Conservation (phyloP, 2,113 vertebrate species). For the Lasiurus cinereus region DNA sequence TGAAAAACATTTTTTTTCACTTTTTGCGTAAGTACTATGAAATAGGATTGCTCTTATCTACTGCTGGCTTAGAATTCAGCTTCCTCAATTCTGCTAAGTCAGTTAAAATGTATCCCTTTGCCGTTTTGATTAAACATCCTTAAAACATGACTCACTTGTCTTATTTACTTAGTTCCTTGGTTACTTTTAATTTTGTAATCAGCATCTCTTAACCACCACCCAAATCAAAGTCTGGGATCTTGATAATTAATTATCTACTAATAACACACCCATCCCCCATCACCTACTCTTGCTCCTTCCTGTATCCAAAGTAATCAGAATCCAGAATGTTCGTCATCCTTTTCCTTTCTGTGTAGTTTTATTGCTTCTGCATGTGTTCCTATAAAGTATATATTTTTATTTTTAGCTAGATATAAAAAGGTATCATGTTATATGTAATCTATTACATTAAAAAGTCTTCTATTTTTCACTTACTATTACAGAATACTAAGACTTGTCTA, state of each 20-base stretch:
- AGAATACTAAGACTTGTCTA: not conserved
- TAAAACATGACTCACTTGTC: not conserved
- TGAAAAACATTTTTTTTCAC: not conserved
- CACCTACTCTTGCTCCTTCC: not conserved
- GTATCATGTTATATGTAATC: not conserved
- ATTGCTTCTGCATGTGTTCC: not conserved
- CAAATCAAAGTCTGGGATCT: not conserved
- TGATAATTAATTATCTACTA: not conserved
- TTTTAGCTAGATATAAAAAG: slow-evolving; percentile 18
- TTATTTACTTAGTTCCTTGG: not conserved
- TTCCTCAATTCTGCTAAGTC: not conserved
- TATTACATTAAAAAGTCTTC: not conserved
- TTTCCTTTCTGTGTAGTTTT: not conserved
- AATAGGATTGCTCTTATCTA: not conserved
- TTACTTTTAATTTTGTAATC: slow-evolving; percentile 40
- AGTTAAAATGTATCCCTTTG: slow-evolving; percentile 10
- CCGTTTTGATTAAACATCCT: slow-evolving; percentile 38
- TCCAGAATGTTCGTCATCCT: not conserved
- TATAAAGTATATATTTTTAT: not conserved
- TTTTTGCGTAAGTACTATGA: not conserved
- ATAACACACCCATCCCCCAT: not conserved
- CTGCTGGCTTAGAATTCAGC: not conserved
- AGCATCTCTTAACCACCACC: not conserved
- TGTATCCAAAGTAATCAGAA: not conserved
- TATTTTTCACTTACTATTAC: slow-evolving; percentile 49